Evolutionary conservation across 2,888 invertebrate species (phyloP).

Genomic region (Griposia aprilina): DNA sequence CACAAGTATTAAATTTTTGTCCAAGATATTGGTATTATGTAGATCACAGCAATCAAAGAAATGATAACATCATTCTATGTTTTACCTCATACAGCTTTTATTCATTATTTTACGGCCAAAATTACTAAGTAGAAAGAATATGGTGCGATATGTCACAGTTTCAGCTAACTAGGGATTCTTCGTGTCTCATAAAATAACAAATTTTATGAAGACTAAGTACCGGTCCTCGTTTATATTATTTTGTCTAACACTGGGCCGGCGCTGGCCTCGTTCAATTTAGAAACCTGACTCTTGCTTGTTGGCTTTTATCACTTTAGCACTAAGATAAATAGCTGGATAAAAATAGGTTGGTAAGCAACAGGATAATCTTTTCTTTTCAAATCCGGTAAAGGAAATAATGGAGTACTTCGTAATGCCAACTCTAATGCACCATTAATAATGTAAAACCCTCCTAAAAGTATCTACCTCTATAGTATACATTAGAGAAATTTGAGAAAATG

Average conservation of each 20-base stretch:
- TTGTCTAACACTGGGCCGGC: not conserved
- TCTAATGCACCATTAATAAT: not conserved
- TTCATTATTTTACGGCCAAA: slow-evolving; percentile 10
- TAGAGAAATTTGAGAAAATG: not conserved
- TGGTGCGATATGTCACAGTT: slow-evolving; percentile 6
- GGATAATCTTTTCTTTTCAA: not conserved
- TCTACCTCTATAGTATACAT: not conserved
- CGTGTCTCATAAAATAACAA: slow-evolving; percentile 25
- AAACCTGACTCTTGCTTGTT: not conserved
- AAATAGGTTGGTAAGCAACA: not conserved
- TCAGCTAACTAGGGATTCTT: not conserved
- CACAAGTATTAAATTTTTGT: not conserved
- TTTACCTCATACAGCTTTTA: not conserved
- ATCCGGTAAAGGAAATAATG: not conserved
- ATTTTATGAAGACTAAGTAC: slow-evolving; percentile 34
- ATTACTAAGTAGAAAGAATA: slow-evolving; percentile 9
- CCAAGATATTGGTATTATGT: not conserved
- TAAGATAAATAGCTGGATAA: not conserved
- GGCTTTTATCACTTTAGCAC: not conserved
- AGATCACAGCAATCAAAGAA: not conserved
- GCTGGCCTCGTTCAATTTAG: not conserved
- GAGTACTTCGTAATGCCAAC: not conserved
- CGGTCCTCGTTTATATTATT: slow-evolving; percentile 1
- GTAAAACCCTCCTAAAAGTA: not conserved
- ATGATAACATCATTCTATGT: too few species aligned